Evolutionary conservation across 2,888 invertebrate genomes (phyloP), one percentile per base, ranked within the genome.

Genomic region (Caenorhabditis imperialis): DNA sequence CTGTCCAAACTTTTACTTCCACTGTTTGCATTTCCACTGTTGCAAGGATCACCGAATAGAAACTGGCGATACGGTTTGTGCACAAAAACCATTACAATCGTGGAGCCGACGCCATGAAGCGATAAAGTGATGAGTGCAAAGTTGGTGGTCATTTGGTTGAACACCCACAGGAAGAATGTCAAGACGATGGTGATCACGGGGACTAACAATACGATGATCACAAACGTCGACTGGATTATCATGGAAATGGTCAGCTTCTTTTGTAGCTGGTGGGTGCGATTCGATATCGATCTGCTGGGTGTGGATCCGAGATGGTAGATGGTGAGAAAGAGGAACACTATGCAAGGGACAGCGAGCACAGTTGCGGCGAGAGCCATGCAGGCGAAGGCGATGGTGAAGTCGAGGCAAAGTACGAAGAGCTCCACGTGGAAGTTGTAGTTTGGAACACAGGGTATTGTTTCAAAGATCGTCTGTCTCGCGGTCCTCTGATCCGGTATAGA

Each of bases 1-100:
- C n/a, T n/a, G n/a, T n/a, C n/a, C n/a, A n/a, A n/a, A n/a, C n/a
- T n/a, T n/a, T n/a, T n/a, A n/a, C n/a, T n/a, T n/a, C n/a, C n/a
- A n/a, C n/a, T n/a, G n/a, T n/a, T n/a, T n/a, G n/a, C n/a, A n/a
- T n/a, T n/a, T n/a, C n/a, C n/a, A n/a, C n/a, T n/a, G n/a, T n/a
- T n/a, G n/a, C n/a, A n/a, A n/a, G n/a, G n/a, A n/a, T n/a, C n/a
- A n/a, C n/a, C n/a, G n/a, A n/a, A n/a, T n/a, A n/a, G n/a, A n/a
- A n/a, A n/a, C n/a, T n/a, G n/a, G n/a, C 58, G 37, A 38, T 61
- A 61, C 0, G 61, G 33, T 6, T 51, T 51, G 22, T 61, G 61
- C 51, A 51, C 25, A 25, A 51, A 7, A 3, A 61, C 4, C 61
- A 61, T 61, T 14, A 61, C 10, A 10, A 51, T 44, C 5, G 61